Evolutionary conservation across 2,888 invertebrate species (phyloP).

Genomic region (Xestoiulus laeticollis): DNA sequence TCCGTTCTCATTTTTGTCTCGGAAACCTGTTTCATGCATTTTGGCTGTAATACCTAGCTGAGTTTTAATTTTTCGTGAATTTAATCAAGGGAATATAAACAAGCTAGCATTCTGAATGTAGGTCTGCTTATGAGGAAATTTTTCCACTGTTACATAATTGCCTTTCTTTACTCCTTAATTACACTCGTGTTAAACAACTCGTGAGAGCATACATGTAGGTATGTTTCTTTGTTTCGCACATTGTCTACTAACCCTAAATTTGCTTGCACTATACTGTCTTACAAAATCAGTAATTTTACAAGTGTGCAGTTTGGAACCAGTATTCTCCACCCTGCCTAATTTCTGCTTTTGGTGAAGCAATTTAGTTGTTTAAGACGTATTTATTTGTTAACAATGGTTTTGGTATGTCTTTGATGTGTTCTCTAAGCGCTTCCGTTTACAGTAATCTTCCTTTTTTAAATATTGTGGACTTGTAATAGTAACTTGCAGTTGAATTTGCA

Average conservation of each 20-base stretch:
- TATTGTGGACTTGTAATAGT: not conserved
- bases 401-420: not conserved
- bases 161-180: not conserved
- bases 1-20: not conserved
- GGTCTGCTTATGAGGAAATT: not conserved
- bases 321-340: not conserved
- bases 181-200: not conserved
- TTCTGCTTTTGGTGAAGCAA: not conserved
- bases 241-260: not conserved
- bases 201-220: not conserved
- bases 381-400: not conserved
- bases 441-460: not conserved
- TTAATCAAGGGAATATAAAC: too few species aligned
- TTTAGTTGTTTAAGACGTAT: constrained; percentile 1
- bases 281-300: not conserved
- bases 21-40: not conserved
- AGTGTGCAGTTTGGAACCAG: not conserved
- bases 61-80: not conserved
- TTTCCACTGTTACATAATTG: not conserved
- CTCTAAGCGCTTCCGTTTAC: not conserved
- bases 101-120: not conserved
- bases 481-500: not conserved
- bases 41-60: too few species aligned
- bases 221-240: not conserved
- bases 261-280: not conserved